Percentiles rank a stretch among this genome's conserved stretches.
Conservation (phyloP, 2,113 vertebrate genomes). For the Cyprinodon brontotheroides region DNA sequence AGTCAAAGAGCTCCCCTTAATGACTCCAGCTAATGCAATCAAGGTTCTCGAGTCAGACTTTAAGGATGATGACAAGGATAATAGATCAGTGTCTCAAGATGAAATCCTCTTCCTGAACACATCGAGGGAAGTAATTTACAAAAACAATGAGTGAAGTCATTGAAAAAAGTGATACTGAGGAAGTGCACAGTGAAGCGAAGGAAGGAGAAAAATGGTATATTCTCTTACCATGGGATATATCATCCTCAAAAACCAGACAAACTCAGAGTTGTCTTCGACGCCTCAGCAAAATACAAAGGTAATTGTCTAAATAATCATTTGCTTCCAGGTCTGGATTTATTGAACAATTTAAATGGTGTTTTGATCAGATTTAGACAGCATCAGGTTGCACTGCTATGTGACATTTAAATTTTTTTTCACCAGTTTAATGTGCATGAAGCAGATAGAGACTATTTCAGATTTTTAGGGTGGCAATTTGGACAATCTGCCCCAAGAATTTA, state of each 20-base stretch:
- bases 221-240: not conserved
- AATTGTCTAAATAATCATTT: conserved; percentile 6
- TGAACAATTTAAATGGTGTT: no score
- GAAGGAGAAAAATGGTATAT: conserved; percentile 2
- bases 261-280: not conserved
- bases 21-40: conserved; percentile 1
- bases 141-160: conserved; percentile 2
- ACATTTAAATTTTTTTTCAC: conserved; percentile 1
- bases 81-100: conserved; percentile 17
- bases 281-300: conserved; percentile 9
- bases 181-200: not conserved
- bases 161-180: not conserved
- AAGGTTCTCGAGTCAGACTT: conserved; percentile 4
- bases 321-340: not conserved
- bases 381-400: not conserved
- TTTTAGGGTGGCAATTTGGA: not conserved
- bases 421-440: conserved; percentile 9
- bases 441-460: conserved; percentile 11
- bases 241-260: conserved; percentile 4
- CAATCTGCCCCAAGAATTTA: not conserved
- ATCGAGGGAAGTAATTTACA: conserved; percentile 9
- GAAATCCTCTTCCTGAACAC: conserved; percentile 1
- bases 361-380: no score
- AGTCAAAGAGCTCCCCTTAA: conserved; percentile 3
- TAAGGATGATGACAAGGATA: conserved; percentile 1